Base-by-base conservation (phyloP, 2,888 invertebrate species). In the Bedellia somnulentella region DNA sequence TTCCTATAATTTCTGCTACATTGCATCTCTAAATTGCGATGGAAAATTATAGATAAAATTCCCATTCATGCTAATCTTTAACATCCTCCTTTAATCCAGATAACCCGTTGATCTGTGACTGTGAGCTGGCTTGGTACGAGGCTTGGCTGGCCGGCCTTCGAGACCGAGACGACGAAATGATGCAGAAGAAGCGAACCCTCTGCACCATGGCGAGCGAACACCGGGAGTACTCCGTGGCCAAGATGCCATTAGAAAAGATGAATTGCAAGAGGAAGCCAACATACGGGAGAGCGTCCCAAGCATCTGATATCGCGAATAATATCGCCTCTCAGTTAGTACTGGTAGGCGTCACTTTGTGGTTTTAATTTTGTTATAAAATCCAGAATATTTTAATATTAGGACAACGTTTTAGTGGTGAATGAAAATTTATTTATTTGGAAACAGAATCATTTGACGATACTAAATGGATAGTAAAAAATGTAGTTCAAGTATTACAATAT, bases 61-160 rank as follows among this genome's bases (percentile, higher is more conserved):
- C n/a, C n/a, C n/a, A n/a, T n/a, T n/a, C n/a, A n/a, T n/a, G n/a
- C n/a, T n/a, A n/a, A n/a, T n/a, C n/a, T n/a, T n/a, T n/a, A n/a
- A n/a, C n/a, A n/a, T n/a, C n/a, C n/a, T n/a, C n/a, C n/a, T n/a
- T n/a, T n/a, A n/a, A n/a, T n/a, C n/a, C 61, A 94, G 94, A 92
- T 71, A 94, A 94, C 64, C 93, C 92, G 8, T 63, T 94, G 44
- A 78, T 86, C 35, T 94, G 93, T 57, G 88, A 90, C 47, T 94
- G 93, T 55, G 89, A 92, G 46, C 71, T 94, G 42, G 83, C 85
- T 29, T 94, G 94, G 93, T 91, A 93, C 62, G 84, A 87, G 35
- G 84, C 83, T 31, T 89, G 93, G 85, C 60, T 92, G 45, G 80
- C 84, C 36, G 86, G 85, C 35, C 76, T 89, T 14, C 82, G 86